Conservation (phyloP, 2,113 vertebrate genomes). For the Sturnira hondurensis region DNA sequence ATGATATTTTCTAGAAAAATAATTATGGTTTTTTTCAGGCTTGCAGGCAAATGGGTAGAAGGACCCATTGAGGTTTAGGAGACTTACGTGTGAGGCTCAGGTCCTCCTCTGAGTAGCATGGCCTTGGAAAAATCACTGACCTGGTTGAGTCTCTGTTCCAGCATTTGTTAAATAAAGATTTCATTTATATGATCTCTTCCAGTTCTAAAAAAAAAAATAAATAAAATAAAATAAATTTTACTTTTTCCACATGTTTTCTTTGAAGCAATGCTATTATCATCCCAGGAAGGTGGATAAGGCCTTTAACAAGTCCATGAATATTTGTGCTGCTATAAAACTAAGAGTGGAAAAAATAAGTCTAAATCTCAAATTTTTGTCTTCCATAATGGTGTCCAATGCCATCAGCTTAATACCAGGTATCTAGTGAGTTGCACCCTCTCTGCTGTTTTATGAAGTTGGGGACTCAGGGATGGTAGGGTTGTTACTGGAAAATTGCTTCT, state of each 20-base stretch:
- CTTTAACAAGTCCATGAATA: not conserved
- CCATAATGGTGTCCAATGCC: not conserved
- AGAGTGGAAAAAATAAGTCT: not conserved
- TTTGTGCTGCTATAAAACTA: not conserved
- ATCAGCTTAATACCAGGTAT: not conserved
- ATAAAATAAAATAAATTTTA: too few species aligned
- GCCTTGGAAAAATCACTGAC: not conserved
- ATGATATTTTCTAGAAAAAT: not conserved
- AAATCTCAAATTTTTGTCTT: not conserved
- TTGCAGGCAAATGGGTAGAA: not conserved
- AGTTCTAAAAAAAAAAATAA: not conserved
- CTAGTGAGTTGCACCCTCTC: not conserved
- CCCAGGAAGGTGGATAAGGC: not conserved
- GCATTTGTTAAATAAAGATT: not conserved
- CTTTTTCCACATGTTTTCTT: not conserved
- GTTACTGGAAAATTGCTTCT: not conserved
- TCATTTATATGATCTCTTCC: not conserved
- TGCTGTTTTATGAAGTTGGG: not conserved
- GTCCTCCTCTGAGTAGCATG: not conserved
- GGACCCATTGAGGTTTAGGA: not conserved
- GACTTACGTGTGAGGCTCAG: not conserved
- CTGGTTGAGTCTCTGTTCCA: not conserved
- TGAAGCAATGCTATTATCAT: not conserved
- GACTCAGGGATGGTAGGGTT: not conserved
- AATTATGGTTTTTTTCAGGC: not conserved